Evolutionary conservation across 2,797 vertebrate species (phyloP), one percentile per base, ranked within the genome.

Genomic region (Sciurus carolinensis): DNA sequence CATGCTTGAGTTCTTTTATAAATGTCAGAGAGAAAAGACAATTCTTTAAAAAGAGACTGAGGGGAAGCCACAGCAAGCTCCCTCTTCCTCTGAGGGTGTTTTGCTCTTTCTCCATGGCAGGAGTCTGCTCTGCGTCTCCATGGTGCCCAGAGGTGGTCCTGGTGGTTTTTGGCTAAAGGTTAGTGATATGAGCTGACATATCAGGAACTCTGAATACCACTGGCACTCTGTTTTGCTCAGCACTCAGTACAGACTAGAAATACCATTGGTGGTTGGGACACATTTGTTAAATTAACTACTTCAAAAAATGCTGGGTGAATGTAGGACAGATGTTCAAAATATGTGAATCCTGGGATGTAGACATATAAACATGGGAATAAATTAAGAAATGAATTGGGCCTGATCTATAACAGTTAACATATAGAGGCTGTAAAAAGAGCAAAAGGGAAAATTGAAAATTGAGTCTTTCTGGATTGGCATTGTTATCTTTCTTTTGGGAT

Each of bases 231-330:
- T 24, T 71, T 44, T 18, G 14, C 26, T 72, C 39, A 82, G 33
- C 28, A 76, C 7, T 22, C 8, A 72, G 52, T n/a, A 50, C 5
- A 42, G 17, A 10, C 50, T 86, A 66, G 30, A n/a, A 76, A 87
- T 6, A 83, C 79, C 5, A 28, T 24, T 72, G 54, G 44, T 81
- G 52, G 50, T 44, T 62, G 73, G 47, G 39, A 44, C 5, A 10
- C 42, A 80, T 66, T 93, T 76, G 11, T 91, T 93, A 87, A 92
- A 52, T 77, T 67, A 67, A 42, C 64, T 87, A 30, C 15, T 95
- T 91, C 30, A 50, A 76, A 80, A 84, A 71, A 57, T n/a, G 18
- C 62, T 90, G 42, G 44, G 20, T n/a, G 92, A 4, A 33, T 36
- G 9, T 71, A 44, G n/a, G 39, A 81, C 18, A 93, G 12, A 76